Base-by-base conservation (phyloP, 2,797 vertebrate species). In the Myotis planiceps region DNA sequence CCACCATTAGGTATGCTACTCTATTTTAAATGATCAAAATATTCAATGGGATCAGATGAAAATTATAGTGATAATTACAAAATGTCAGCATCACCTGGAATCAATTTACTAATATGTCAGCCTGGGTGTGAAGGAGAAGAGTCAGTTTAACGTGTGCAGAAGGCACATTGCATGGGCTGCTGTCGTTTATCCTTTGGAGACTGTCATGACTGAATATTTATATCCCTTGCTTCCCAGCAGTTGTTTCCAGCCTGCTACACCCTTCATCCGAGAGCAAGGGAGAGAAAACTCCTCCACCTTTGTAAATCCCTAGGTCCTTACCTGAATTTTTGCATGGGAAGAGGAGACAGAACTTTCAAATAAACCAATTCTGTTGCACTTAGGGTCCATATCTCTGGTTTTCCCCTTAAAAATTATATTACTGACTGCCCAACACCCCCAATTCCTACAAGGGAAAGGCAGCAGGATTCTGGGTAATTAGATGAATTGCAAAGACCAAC, bases 1-100 rank as follows among this genome's bases (percentile, higher is more conserved):
- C 92, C 93, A 94, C 97, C 78, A 94, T 97, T 94, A 96, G 74
- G 55, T 55, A 79, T 88, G 55, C 37, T 75, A 23, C 32, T 97
- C 88, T 92, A 78, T 96, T 97, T 93, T 95, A 94, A 97, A 96
- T 66, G 65, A 87, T 97, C 89, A 97, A 95, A 97, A 96, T 93
- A 97, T 47, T 88, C 95, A 58, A 65, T 87, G 79, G 85, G 93
- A 93, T 86, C 75, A 42, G 96, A 97, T 84, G 81, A 96, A 97
- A 96, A 93, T 96, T 96, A 90, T 39, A 92, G 84, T 88, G 92
- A 93, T 97, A 94, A 97, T 97, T 91, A 81, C 63, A 85, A 93
- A 96, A 96, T 94, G 90, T 83, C 79, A 93, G 93, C 66, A 19
- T 97, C 95, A 96, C 93, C 94, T 97, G 88, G 95, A 97, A 92